These are phyloP conservation scores for Agraylea sexmaculata DNA, from an alignment of 1,140 invertebrate species.

Conservation along the genomic window DNA sequence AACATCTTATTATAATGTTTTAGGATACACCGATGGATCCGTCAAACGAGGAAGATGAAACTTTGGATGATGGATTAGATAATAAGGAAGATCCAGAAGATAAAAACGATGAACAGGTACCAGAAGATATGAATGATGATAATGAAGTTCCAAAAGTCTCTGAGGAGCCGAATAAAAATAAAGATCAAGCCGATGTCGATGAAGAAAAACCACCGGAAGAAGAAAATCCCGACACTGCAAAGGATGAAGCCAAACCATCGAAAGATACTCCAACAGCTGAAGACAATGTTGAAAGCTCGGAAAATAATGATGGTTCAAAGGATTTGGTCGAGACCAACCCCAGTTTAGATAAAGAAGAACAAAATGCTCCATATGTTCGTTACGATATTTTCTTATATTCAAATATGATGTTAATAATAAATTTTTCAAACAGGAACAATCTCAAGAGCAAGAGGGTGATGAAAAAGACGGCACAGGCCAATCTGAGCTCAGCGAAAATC, in stretches of 20 bases:
- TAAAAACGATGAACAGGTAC: conserved; percentile 42
- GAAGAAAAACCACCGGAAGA: conserved; percentile 41
- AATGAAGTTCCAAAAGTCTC: conserved; percentile 30
- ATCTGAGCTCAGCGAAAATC: conserved; percentile 45
- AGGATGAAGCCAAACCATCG: conserved; percentile 42
- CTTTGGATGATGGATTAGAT: conserved; percentile 28
- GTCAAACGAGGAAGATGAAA: conserved; percentile 22
- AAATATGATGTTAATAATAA: too few relatives aligned
- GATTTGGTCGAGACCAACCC: conserved; percentile 44
- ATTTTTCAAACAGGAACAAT: conserved; percentile 39
- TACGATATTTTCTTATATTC: conserved; percentile 2
- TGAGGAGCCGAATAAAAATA: conserved; percentile 24
- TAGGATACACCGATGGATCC: conserved; percentile 3
- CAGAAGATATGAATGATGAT: conserved; percentile 36
- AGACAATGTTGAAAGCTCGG: conserved; percentile 34
- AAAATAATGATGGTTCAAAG: conserved; percentile 32
- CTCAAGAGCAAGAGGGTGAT: conserved; percentile 41
- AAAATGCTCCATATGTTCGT: conserved; percentile 41
- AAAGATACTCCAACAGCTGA: conserved; percentile 43
- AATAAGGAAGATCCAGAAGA: conserved; percentile 31
- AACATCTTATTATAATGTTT: too few relatives aligned
- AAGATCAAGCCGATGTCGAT: conserved; percentile 31
- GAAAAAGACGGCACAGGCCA: conserved; percentile 50
- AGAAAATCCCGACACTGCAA: conserved; percentile 59
- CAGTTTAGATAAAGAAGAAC: conserved; percentile 46